Evolutionary conservation across 2,113 vertebrate species (phyloP).

Genomic region (Albula goreensis): DNA sequence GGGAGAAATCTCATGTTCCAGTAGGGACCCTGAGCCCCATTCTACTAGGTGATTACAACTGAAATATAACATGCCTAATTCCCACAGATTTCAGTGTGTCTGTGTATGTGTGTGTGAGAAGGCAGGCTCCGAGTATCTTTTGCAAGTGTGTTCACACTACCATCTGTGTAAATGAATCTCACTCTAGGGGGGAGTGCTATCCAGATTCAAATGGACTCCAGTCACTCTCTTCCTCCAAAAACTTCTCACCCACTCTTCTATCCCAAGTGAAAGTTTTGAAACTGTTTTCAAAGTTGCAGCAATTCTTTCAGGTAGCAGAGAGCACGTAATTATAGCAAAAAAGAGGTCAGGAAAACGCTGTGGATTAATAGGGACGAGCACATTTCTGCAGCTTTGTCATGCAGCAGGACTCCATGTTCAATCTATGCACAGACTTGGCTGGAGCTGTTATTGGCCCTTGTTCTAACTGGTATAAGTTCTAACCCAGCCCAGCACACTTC

Average conservation of each 20-base stretch:
- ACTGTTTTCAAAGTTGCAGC: neutral
- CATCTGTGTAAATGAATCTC: neutral
- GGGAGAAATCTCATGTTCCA: neutral
- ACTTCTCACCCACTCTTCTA: too few relatives aligned
- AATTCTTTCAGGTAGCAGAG: neutral
- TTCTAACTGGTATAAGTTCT: neutral
- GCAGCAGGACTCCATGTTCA: neutral
- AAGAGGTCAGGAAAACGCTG: neutral
- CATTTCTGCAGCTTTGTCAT: neutral
- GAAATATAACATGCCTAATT: neutral
- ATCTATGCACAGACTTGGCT: neutral
- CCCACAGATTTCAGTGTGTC: neutral
- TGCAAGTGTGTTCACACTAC: neutral
- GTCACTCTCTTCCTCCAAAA: too few relatives aligned
- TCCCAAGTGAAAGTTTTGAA: too few relatives aligned
- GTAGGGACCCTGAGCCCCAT: neutral
- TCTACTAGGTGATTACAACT: neutral
- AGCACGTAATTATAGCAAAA: neutral
- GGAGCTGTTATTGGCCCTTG: neutral
- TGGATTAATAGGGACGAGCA: neutral
- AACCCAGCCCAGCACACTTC: neutral
- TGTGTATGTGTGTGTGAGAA: neutral
- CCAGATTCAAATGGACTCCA: neutral
- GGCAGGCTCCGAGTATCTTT: too few relatives aligned
- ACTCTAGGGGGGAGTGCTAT: neutral